Evolutionary conservation across 2,797 vertebrate genomes (phyloP).

Genomic region (Fratercula arctica): DNA sequence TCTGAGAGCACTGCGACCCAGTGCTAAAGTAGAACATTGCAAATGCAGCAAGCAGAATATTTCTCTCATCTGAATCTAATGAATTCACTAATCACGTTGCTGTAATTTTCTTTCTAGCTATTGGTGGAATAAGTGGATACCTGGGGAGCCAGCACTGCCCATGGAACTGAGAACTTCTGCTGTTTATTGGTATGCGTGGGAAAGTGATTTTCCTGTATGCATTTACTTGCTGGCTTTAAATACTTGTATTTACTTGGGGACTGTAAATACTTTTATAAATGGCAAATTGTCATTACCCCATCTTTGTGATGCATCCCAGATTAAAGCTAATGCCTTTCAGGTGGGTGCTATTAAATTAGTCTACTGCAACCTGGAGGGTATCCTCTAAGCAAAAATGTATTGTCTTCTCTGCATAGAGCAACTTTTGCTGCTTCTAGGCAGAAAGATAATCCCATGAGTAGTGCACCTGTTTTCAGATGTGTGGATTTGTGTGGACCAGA

Average conservation of each 20-base stretch:
- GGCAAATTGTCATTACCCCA: constrained; percentile 31
- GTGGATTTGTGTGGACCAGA: neutral
- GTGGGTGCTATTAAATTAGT: constrained; percentile 46
- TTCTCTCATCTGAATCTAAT: constrained; percentile 10
- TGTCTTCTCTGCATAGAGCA: neutral
- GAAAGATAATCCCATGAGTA: neutral
- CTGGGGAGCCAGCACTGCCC: neutral
- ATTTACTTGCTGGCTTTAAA: constrained; percentile 12
- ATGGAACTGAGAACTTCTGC: neutral
- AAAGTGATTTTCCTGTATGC: neutral
- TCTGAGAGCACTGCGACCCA: neutral
- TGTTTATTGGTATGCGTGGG: neutral
- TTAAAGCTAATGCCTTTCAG: constrained; percentile 42
- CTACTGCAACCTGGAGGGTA: neutral
- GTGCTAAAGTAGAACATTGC: neutral
- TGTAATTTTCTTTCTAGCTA: constrained; percentile 47
- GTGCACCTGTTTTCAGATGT: neutral
- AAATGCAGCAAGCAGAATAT: constrained; percentile 6
- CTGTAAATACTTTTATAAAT: constrained; percentile 34
- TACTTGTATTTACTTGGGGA: constrained; percentile 10
- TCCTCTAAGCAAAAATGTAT: constrained; percentile 21
- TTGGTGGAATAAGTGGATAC: constrained; percentile 10
- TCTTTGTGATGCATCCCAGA: constrained; percentile 4
- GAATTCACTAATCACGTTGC: constrained; percentile 31
- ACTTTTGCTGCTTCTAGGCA: neutral